phyloP scores from a whole-genome alignment of 2,797 vertebrate genomes.

The Hyperoplus lanceolatus region DNA sequence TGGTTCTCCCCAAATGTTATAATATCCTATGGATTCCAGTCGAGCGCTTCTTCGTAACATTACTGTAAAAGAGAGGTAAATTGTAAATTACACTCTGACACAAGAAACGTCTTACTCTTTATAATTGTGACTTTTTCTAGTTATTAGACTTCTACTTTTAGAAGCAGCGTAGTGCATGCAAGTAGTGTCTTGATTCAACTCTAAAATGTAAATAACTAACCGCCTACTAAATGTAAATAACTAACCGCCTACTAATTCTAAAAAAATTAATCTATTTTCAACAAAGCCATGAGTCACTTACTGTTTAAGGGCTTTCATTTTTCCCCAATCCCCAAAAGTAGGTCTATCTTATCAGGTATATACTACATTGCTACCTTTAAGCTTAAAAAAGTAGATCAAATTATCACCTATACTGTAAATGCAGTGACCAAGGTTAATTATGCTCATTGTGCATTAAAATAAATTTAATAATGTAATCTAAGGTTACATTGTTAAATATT shows the following conservation, averaged over 20 bases:
- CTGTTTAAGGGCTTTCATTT: no score
- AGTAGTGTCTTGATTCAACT: no score
- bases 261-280: no score
- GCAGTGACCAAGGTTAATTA: not conserved
- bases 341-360: not conserved
- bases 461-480: not conserved
- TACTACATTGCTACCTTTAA: not conserved
- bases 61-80: not conserved
- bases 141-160: not conserved
- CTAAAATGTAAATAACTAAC: no score
- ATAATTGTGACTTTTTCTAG: not conserved
- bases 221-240: no score
- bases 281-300: no score
- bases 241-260: no score
- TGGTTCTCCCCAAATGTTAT: not conserved
- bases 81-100: not conserved
- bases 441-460: not conserved
- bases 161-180: no score
- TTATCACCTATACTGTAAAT: not conserved
- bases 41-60: not conserved
- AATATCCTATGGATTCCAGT: not conserved
- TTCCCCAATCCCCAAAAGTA: no score
- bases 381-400: not conserved
- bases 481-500: not conserved
- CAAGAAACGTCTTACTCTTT: not conserved